Conservation (phyloP, 2,888 invertebrate genomes). For the Thereva unica region DNA sequence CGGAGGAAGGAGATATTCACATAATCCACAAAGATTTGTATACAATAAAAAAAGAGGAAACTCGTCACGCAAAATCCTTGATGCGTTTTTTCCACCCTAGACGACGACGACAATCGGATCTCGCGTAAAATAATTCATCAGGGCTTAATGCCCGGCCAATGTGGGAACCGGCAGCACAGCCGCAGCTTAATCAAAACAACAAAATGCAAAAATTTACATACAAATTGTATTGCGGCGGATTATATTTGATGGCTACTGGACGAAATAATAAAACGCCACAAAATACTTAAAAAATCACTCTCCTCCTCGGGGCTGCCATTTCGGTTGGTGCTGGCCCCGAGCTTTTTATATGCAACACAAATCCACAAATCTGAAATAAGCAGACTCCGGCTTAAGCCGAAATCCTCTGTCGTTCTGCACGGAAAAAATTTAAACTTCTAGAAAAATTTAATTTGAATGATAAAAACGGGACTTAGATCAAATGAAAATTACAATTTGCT, state of each 20-base stretch:
- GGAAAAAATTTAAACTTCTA: conserved; percentile 17
- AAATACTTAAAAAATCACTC: conserved; percentile 14
- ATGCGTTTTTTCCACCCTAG: conserved; percentile 22
- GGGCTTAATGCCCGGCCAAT: conserved; percentile 22
- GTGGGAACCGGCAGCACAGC: conserved; percentile 6
- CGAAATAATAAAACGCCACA: conserved; percentile 25
- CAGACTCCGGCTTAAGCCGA: conserved; percentile 23
- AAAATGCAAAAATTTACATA: conserved; percentile 46
- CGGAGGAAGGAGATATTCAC: conserved; percentile 18
- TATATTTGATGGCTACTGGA: conserved; percentile 42
- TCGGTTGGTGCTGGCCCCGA: conserved; percentile 15
- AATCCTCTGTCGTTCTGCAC: conserved; percentile 11
- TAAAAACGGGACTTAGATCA: conserved; percentile 15
- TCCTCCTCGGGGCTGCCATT: conserved; percentile 14
- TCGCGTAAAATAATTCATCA: conserved; percentile 32
- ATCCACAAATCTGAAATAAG: conserved; percentile 31
- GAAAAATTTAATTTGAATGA: conserved; percentile 32
- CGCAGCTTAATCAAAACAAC: conserved; percentile 15
- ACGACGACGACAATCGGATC: conserved; percentile 26
- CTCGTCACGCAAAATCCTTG: conserved; percentile 29
- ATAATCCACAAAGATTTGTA: conserved; percentile 18
- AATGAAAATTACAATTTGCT: conserved; percentile 31
- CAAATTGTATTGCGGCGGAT: conserved; percentile 47
- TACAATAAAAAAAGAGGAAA: conserved; percentile 20
- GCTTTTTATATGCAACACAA: conserved; percentile 27